These are phyloP conservation scores for Hydrotaea diabolus DNA, from an alignment of 2,888 invertebrate species.

Conservation along the genomic window DNA sequence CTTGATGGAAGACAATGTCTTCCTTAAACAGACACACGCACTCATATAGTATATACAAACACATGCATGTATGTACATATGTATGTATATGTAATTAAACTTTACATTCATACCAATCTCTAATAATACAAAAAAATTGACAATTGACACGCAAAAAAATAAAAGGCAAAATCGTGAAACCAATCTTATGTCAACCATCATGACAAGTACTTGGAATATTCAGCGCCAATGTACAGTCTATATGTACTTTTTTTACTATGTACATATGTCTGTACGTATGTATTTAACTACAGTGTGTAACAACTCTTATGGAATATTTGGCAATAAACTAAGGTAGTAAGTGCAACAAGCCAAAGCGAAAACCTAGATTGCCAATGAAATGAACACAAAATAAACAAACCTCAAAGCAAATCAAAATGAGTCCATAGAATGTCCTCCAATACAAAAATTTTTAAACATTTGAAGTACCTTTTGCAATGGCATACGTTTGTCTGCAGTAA, in stretches of 20 bases:
- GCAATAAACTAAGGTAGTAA: constrained; percentile 15
- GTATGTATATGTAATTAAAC: constrained; percentile 54
- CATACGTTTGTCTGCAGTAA: no score
- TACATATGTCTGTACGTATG: constrained; percentile 10
- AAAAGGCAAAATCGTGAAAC: constrained; percentile 2
- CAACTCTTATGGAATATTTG: constrained; percentile 26
- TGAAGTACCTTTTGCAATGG: no score
- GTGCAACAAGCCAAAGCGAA: constrained; percentile 30
- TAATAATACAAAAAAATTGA: constrained; percentile 42
- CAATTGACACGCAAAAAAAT: constrained; percentile 63
- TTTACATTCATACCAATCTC: constrained; percentile 54
- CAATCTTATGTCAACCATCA: constrained; percentile 32
- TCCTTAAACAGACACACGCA: no score
- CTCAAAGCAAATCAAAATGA: not conserved
- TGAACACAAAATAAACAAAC: not conserved
- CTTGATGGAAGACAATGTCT: constrained; percentile 13
- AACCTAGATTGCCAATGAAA: not conserved
- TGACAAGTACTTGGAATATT: constrained; percentile 22
- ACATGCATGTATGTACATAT: not conserved
- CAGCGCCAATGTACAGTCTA: not conserved
- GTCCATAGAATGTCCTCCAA: not conserved
- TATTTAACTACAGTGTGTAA: not conserved
- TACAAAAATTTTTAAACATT: no score
- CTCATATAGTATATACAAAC: not conserved
- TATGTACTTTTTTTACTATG: not conserved